Conservation (phyloP, 1,140 invertebrate genomes). For the Drosophila trapezifrons region DNA sequence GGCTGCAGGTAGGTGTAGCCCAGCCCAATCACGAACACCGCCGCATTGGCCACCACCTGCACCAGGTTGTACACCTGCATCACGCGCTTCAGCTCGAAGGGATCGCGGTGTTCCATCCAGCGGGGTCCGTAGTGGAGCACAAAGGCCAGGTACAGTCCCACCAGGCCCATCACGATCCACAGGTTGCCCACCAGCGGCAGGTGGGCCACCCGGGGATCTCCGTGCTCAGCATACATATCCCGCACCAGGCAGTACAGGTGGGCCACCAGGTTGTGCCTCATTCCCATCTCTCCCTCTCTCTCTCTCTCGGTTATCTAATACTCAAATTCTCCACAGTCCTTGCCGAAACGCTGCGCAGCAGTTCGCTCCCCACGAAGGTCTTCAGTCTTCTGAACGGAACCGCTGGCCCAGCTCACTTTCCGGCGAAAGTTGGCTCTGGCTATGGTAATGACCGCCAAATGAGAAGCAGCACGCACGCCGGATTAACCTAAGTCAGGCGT, state of each 20-base stretch:
- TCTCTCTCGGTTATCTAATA: background rate
- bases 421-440: background rate
- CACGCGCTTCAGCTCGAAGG: constrained; percentile 88
- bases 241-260: constrained; percentile 48
- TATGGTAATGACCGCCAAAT: constrained; percentile 77
- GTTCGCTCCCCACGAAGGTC: constrained; percentile 37
- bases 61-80: constrained; percentile 91
- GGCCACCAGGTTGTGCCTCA: constrained; percentile 59
- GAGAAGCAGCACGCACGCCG: constrained; percentile 31
- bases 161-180: constrained; percentile 85
- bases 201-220: constrained; percentile 69
- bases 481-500: constrained; percentile 57
- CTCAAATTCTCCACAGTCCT: background rate
- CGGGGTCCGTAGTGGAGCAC: constrained; percentile 86
- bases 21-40: constrained; percentile 86
- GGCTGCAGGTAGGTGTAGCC: constrained; percentile 81
- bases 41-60: constrained; percentile 89
- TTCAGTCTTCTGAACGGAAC: constrained; percentile 45
- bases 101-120: constrained; percentile 90
- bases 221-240: constrained; percentile 61
- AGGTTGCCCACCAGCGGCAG: constrained; percentile 85
- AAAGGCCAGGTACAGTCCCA: constrained; percentile 88
- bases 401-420: background rate
- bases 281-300: constrained; percentile 10
- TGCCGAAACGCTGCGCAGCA: constrained; percentile 11